A percentile compares a stretch with the other conserved stretches of the same genome.
Evolutionary conservation across 2,113 vertebrate genomes (phyloP).

Genomic region (Gracilinanus agilis): DNA sequence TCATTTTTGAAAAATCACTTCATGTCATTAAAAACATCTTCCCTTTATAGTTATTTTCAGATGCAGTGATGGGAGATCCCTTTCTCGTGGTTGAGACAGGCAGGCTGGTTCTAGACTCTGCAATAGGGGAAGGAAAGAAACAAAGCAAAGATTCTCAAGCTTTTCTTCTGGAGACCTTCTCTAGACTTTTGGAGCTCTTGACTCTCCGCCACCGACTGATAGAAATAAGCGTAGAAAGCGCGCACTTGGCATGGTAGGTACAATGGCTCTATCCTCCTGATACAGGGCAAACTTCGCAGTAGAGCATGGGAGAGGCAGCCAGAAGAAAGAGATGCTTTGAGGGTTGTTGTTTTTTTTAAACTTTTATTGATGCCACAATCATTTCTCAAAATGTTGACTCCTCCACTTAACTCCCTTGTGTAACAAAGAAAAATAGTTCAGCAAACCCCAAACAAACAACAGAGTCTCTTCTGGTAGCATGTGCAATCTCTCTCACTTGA

Average conservation of each 20-base stretch:
- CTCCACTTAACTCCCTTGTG: neutral
- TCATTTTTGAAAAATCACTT: neutral
- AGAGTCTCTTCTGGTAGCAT: neutral
- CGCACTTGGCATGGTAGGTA: slow-evolving; percentile 79
- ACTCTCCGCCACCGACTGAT: slow-evolving; percentile 81
- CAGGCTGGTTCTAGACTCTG: slow-evolving; percentile 58
- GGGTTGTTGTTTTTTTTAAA: neutral
- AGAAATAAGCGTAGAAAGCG: slow-evolving; percentile 79
- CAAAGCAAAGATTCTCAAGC: slow-evolving; percentile 72
- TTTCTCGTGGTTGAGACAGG: slow-evolving; percentile 72
- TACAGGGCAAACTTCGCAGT: neutral
- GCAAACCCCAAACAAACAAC: neutral
- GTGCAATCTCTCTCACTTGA: neutral
- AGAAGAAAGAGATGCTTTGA: neutral
- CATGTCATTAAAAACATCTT: slow-evolving; percentile 1
- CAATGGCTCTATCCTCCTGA: neutral
- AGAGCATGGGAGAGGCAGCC: neutral
- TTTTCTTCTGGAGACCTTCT: slow-evolving; percentile 82
- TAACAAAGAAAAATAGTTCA: neutral
- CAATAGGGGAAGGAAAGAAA: slow-evolving; percentile 57
- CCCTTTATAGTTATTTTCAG: slow-evolving; percentile 85
- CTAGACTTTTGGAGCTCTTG: slow-evolving; percentile 84
- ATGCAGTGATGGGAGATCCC: slow-evolving; percentile 75
- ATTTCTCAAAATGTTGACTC: neutral
- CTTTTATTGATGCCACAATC: neutral